These are phyloP conservation scores for Porites cylindrica DNA, from an alignment of 92 coral and sea anemone genomes.

Conservation along the genomic window DNA sequence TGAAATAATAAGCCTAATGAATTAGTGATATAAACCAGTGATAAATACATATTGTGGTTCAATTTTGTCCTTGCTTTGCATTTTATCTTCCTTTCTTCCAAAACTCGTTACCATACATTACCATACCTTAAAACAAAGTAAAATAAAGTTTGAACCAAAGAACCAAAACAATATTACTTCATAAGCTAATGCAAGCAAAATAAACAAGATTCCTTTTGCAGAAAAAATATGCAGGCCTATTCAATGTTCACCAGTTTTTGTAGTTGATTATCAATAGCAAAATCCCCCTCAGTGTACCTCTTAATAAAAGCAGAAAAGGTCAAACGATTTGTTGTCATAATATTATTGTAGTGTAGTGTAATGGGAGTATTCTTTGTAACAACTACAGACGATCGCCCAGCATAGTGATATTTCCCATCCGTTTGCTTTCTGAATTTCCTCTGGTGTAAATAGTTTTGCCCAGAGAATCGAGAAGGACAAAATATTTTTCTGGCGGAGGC, in stretches of 20 bases:
- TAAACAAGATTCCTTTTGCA: no score
- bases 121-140: no score
- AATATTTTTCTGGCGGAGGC: conserved; percentile 34
- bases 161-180: no score
- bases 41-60: no score
- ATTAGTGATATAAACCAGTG: no score
- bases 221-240: no score
- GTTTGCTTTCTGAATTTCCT: conserved; percentile 25
- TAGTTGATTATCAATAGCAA: conserved; percentile 28
- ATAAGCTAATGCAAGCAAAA: no score
- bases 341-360: not conserved
- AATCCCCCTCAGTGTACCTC: conserved; percentile 23
- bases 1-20: no score
- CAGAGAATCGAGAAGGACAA: conserved; percentile 35
- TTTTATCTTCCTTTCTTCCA: no score
- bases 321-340: conserved; percentile 19
- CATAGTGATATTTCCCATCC: conserved; percentile 17
- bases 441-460: not conserved
- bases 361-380: conserved; percentile 31
- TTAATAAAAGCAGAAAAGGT: conserved; percentile 31
- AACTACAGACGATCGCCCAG: conserved; percentile 45
- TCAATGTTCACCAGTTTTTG: not conserved
- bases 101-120: no score
- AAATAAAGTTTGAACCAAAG: no score
- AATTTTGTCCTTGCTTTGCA: no score